Percentiles rank a stretch among this genome's conserved stretches.
Evolutionary conservation across 2,113 vertebrate species (phyloP).

Genomic region (human): DNA sequence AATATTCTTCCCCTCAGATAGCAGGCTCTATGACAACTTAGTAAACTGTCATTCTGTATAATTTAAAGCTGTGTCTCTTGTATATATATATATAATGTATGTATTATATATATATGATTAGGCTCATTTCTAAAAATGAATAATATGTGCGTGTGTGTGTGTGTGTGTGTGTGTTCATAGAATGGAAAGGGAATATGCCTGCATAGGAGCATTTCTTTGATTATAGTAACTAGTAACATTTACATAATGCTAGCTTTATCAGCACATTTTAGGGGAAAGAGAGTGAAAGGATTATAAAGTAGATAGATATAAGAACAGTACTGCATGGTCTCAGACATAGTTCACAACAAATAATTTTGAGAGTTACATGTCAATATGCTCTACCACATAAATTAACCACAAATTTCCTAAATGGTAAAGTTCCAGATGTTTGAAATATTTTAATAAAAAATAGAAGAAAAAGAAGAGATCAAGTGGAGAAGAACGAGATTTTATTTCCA

Average conservation of each 20-base stretch:
- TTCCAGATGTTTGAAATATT: background rate
- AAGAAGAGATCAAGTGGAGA: background rate
- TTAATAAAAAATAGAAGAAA: background rate
- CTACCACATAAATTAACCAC: background rate
- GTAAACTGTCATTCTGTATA: background rate
- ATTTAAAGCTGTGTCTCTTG: background rate
- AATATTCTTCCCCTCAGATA: slow-evolving; percentile 72
- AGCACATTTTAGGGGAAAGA: background rate
- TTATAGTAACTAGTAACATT: background rate
- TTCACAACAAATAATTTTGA: background rate
- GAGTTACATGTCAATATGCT: background rate
- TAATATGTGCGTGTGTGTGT: background rate
- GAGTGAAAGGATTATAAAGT: background rate
- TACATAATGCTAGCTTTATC: background rate
- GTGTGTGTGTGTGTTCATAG: background rate
- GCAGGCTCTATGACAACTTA: slow-evolving; percentile 65
- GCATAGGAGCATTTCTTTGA: background rate
- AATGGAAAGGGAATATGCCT: background rate
- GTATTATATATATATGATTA: background rate
- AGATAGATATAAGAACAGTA: background rate
- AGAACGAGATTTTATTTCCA: background rate
- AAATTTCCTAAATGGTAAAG: background rate
- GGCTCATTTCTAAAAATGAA: background rate
- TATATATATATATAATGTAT: background rate
- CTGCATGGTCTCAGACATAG: background rate